Base-by-base conservation (phyloP, 1,140 invertebrate species). In the Eulimnadia texana region DNA sequence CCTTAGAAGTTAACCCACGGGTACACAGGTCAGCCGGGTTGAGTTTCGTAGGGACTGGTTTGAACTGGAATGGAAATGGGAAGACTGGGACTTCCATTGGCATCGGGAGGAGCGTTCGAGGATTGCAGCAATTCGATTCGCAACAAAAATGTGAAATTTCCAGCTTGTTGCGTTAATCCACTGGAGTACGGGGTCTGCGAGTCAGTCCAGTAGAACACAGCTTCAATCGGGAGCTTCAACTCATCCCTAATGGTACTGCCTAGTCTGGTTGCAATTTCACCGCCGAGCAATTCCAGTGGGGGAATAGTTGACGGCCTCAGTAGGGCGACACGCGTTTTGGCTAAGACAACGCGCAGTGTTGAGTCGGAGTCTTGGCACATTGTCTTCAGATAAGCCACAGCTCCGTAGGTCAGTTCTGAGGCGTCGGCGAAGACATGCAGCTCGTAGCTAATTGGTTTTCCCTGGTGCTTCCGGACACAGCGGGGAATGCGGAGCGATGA, bases 281-380 rank as follows among this genome's bases (percentile, higher is more conserved):
- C 56, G 16, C 16, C 64, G 33, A 55, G 16, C 19, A 65, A 22
- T 19, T 64, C 61, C 10, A 64, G 42, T 53, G 60, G 24, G 1
- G 60, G 64, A 13, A 64, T 59, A 11, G 63, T 58, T n/a, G 51
- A 13, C 20, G 23, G 42, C 33, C 53, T 62, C 1, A 64, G 0
- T 3, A 54, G 61, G 6, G 64, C 55, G 9, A 65, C 61, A 29
- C 64, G 58, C 16, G 58, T 27, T 63, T 25, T 54, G 16, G 52
- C 52, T 16, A 54, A 19, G n/a, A 54, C 3, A n/a, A 25, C n/a
- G 23, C 20, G 52, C 16, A 23, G 23, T 20, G 19, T 22, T 9
- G 52, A 24, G 19, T 2, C 11, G 1, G 49, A 11, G 47, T 22
- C 16, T 19, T n/a, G 10, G 28, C 50, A 50, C 2, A 54, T 20